Conservation (phyloP, 2,113 vertebrate species). For the Muntiacus reevesi region DNA sequence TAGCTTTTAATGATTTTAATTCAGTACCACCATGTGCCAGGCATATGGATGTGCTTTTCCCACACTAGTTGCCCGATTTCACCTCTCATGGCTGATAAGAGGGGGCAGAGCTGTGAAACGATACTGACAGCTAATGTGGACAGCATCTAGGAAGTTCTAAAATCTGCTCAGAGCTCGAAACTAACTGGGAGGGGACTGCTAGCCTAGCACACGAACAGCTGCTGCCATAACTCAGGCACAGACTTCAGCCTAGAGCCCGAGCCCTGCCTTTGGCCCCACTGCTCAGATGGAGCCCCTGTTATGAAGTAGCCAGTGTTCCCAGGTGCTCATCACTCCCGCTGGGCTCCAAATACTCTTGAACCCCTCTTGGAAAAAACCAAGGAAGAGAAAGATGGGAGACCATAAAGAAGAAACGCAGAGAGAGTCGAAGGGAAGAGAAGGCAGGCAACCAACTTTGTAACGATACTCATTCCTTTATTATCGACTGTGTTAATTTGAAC, state of each 20-base stretch:
- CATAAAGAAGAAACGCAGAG: neutral
- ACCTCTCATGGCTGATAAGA: neutral
- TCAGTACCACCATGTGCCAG: neutral
- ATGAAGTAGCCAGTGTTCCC: neutral
- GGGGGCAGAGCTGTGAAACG: neutral
- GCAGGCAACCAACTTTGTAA: constrained; percentile 4
- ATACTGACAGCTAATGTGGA: neutral
- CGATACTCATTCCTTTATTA: constrained; percentile 86
- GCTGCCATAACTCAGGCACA: neutral
- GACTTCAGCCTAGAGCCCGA: neutral
- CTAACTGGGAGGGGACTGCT: neutral
- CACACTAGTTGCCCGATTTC: neutral
- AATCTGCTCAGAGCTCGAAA: neutral
- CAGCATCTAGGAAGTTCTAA: neutral
- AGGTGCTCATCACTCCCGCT: neutral
- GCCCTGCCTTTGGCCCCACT: neutral
- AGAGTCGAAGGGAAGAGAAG: constrained; percentile 31
- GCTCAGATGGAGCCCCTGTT: neutral
- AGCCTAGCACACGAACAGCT: neutral
- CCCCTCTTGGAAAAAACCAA: neutral
- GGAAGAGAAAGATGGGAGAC: neutral
- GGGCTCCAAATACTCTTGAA: neutral
- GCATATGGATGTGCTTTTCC: neutral
- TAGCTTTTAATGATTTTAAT: neutral
- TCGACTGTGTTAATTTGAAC: constrained; percentile 56